These are phyloP conservation scores for Cynoglossus semilaevis DNA, from an alignment of 2,113 vertebrate genomes.

Conservation along the genomic window DNA sequence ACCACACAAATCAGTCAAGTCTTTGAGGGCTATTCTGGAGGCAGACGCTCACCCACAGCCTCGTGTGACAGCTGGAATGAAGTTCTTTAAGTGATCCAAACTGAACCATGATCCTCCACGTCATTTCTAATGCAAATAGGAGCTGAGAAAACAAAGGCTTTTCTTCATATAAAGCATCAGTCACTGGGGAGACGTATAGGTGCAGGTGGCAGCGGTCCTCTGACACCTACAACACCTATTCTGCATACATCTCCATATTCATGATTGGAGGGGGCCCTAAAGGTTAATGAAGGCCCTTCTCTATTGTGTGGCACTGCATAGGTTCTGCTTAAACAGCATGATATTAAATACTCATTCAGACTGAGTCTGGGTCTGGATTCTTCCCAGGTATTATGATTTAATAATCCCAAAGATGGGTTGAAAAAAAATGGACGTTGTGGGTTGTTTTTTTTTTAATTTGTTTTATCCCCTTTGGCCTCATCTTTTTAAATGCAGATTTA, in stretches of 20 bases:
- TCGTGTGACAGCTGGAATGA: constrained; percentile 33
- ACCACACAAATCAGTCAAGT: too few relatives aligned
- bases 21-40: too few relatives aligned
- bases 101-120: constrained; percentile 38
- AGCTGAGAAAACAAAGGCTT: constrained; percentile 53
- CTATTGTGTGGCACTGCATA: constrained; percentile 65
- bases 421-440: constrained; percentile 15
- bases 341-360: constrained; percentile 58
- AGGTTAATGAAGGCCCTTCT: constrained; percentile 70
- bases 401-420: constrained; percentile 38
- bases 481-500: constrained; percentile 1
- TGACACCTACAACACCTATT: constrained; percentile 68
- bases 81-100: constrained; percentile 34
- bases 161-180: constrained; percentile 46
- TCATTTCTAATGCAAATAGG: constrained; percentile 60
- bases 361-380: constrained; percentile 41
- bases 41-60: not conserved
- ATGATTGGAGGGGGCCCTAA: constrained; percentile 62
- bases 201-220: constrained; percentile 61
- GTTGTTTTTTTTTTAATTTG: constrained; percentile 12
- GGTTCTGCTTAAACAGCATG: constrained; percentile 45
- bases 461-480: not conserved
- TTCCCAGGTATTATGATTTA: constrained; percentile 49
- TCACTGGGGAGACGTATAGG: constrained; percentile 55
- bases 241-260: constrained; percentile 72